phyloP scores from a whole-genome alignment of 53 echinoderm and acorn worm genomes.

The Paracentrotus lividus region DNA sequence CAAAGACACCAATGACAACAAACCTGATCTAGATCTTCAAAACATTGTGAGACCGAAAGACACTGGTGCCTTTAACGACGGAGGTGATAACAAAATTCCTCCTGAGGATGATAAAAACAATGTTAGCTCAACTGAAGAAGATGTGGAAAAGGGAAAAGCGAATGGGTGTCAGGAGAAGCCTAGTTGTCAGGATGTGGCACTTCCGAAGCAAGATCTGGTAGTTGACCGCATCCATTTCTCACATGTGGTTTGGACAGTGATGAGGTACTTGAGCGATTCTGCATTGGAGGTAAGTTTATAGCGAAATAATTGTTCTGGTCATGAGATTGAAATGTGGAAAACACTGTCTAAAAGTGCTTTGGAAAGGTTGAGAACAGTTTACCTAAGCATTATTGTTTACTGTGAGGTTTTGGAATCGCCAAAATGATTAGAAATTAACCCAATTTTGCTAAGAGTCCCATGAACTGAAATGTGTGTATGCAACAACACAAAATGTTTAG shows the following conservation, averaged over 20 bases:
- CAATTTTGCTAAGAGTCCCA: too few relatives aligned
- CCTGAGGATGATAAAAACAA: neutral
- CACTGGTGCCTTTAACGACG: neutral
- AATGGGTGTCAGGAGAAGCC: neutral
- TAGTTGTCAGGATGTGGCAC: neutral
- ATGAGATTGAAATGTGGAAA: too few relatives aligned
- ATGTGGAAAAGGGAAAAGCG: neutral
- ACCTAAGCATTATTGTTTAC: too few relatives aligned
- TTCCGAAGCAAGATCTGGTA: neutral
- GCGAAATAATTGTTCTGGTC: too few relatives aligned
- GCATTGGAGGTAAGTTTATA: constrained; percentile 46
- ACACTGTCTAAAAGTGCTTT: too few relatives aligned
- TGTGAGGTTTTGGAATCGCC: too few relatives aligned
- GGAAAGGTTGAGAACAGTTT: too few relatives aligned
- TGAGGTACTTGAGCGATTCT: neutral
- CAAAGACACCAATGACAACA: neutral
- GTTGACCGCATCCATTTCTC: constrained; percentile 44
- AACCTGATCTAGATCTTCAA: neutral
- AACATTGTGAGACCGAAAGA: neutral
- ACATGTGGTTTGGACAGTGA: constrained; percentile 30
- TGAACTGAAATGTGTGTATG: too few relatives aligned
- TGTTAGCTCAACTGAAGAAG: too few relatives aligned
- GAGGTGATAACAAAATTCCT: neutral
- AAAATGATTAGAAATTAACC: too few relatives aligned
- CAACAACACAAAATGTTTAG: too few relatives aligned